Base-by-base conservation (phyloP, 2,888 invertebrate species). In the Pocota personata region DNA sequence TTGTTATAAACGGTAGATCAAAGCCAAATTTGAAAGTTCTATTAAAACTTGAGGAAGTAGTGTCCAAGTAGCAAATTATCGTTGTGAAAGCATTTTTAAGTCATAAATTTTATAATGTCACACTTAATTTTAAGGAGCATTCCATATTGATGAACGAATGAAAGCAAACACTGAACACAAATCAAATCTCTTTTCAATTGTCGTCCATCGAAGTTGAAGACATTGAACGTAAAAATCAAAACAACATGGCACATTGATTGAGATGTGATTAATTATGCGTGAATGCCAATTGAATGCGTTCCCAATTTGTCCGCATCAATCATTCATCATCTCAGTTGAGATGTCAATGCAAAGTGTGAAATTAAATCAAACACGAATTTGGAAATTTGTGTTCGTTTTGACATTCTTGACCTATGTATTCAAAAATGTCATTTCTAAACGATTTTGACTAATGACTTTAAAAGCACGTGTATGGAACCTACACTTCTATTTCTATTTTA, bases 261-360 rank as follows among this genome's bases (percentile, higher is more conserved):
- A 78, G 43, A 52, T 55, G 67, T 78, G 83, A 78, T 83, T 78
- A 78, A 83, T 83, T 83, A 78, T 73, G 83, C 78, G 83, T 83
- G 58, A 83, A 83, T 69, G 40, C 48, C 83, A 83, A 72, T 83
- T 55, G 78, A 67, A 78, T 83, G 73, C 73, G 58, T 62, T 35
- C 62, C 30, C 60, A 72, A 77, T 67, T 78, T 83, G 67, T 43
- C 24, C 30, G 7, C 66, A 55, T 77, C 82, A 77, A 77, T 77
- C 69, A 64, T 21, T 62, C 62, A 66, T 60, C 40, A 58, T 21
- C 43, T 37, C 52, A 72, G 52, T 10, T 50, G 43, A 72, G 60
- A 27, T 69, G 82, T 72, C 82, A 76, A 27, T 66, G 58, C 62
- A 48, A 48, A 48, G 30, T 40, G 30, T 62, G 46, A 46, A 19